A percentile compares a stretch with the other conserved stretches of the same genome.
phyloP scores from a whole-genome alignment of 2,113 vertebrate species.

The Nothocercus nigrocapillus region DNA sequence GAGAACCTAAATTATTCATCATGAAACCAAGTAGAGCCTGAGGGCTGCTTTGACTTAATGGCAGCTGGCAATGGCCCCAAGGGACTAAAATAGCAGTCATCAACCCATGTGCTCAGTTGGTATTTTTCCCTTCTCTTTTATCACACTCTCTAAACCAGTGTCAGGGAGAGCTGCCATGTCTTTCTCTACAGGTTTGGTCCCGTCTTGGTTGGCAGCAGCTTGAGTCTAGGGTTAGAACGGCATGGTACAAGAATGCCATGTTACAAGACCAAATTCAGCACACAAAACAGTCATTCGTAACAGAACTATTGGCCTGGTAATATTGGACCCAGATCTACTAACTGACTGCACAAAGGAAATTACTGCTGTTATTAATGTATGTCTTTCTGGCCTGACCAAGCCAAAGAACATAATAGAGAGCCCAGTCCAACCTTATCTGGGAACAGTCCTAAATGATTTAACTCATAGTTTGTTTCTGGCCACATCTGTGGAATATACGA shows the following conservation, averaged over 20 bases:
- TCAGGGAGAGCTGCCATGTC: neutral
- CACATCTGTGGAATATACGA: constrained; percentile 45
- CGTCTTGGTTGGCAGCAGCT: neutral
- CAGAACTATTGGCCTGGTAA: neutral
- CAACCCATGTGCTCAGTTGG: constrained; percentile 18
- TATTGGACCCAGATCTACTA: neutral
- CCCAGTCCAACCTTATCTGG: constrained; percentile 26
- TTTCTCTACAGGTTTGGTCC: neutral
- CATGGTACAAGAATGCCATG: neutral
- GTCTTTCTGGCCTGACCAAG: constrained; percentile 20
- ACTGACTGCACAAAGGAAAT: neutral
- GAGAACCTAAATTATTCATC: constrained; percentile 58
- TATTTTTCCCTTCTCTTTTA: constrained; percentile 37
- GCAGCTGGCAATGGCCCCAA: constrained; percentile 43
- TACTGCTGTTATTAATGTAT: constrained; percentile 39
- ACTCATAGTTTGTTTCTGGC: neutral
- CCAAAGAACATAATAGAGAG: constrained; percentile 11
- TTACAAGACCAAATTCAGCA: neutral
- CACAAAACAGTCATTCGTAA: neutral
- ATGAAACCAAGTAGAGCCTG: constrained; percentile 54
- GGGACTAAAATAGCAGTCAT: constrained; percentile 45
- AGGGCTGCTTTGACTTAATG: constrained; percentile 54
- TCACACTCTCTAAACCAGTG: neutral
- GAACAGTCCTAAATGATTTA: constrained; percentile 30
- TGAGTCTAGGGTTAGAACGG: neutral